Conservation (phyloP, 2,113 vertebrate genomes). For the Garra rufa region DNA sequence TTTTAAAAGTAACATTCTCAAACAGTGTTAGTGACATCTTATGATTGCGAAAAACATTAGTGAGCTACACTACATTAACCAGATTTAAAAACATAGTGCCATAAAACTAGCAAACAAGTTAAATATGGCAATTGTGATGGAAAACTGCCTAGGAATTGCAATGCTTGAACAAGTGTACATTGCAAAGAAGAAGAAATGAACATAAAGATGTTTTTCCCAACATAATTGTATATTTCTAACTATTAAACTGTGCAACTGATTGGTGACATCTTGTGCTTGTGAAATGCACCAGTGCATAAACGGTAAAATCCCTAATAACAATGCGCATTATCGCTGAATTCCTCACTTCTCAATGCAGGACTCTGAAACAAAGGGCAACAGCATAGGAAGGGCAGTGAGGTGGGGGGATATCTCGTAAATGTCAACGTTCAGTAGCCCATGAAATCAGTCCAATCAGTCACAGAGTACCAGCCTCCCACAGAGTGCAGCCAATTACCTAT, state of each 20-base stretch:
- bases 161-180: too few species aligned
- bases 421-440: conserved; percentile 39
- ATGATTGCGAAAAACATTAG: neutral
- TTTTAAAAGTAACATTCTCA: too few species aligned
- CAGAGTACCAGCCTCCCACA: conserved; percentile 34
- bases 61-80: too few species aligned
- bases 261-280: neutral
- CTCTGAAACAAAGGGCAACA: conserved; percentile 42
- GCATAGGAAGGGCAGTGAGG: conserved; percentile 29
- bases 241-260: neutral
- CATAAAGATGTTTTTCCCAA: too few species aligned
- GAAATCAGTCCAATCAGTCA: conserved; percentile 49
- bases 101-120: too few species aligned
- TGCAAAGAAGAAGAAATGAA: too few species aligned
- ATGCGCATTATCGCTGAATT: neutral
- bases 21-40: neutral
- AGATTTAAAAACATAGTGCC: too few species aligned
- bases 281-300: neutral
- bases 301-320: neutral
- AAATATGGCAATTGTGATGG: too few species aligned
- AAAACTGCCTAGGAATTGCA: too few species aligned
- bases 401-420: conserved; percentile 36
- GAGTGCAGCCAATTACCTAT: conserved; percentile 39
- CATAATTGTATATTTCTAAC: too few species aligned
- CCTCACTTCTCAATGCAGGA: conserved; percentile 11